A percentile compares a stretch with the other conserved stretches of the same genome.
These are phyloP conservation scores for Steinernema scapterisci DNA, from an alignment of 2,888 invertebrate genomes.

Conservation along the genomic window DNA sequence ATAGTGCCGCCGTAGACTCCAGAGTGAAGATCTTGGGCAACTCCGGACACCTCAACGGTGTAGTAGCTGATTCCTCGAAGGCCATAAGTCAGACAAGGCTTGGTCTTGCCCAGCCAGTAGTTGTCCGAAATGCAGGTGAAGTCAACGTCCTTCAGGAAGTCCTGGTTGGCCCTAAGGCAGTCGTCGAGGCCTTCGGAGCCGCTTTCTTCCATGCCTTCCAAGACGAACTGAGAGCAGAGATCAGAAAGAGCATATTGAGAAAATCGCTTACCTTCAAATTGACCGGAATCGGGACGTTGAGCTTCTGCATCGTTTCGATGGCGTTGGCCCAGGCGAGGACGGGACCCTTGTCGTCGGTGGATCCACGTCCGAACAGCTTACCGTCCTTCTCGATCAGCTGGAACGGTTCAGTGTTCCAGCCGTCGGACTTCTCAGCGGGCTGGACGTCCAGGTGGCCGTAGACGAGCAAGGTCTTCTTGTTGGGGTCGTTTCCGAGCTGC, in stretches of 20 bases:
- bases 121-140: conserved; percentile 97
- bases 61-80: conserved; percentile 82
- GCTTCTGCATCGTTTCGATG: conserved; percentile 82
- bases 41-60: conserved; percentile 78
- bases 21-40: conserved; percentile 89
- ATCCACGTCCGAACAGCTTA: conserved; percentile 87
- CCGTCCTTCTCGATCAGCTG: conserved; percentile 83
- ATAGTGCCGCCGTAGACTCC: conserved; percentile 94
- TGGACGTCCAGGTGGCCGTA: conserved; percentile 99
- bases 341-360: conserved; percentile 88
- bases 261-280: conserved; percentile 71
- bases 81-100: conserved; percentile 95
- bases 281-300: conserved; percentile 75
- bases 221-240: conserved; percentile 76
- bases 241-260: not conserved
- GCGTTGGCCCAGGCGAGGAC: conserved; percentile 94
- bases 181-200: conserved; percentile 94
- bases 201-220: conserved; percentile 98
- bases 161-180: conserved; percentile 74
- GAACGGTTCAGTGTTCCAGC: conserved; percentile 83
- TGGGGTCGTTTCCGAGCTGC: conserved; percentile 78
- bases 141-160: conserved; percentile 75
- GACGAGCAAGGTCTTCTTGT: conserved; percentile 88
- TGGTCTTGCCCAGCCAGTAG: conserved; percentile 95
- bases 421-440: conserved; percentile 77